A percentile compares a stretch with the other conserved stretches of the same genome.
These are phyloP conservation scores for Agrotis segetum DNA, from an alignment of 2,888 invertebrate genomes.

Conservation along the genomic window DNA sequence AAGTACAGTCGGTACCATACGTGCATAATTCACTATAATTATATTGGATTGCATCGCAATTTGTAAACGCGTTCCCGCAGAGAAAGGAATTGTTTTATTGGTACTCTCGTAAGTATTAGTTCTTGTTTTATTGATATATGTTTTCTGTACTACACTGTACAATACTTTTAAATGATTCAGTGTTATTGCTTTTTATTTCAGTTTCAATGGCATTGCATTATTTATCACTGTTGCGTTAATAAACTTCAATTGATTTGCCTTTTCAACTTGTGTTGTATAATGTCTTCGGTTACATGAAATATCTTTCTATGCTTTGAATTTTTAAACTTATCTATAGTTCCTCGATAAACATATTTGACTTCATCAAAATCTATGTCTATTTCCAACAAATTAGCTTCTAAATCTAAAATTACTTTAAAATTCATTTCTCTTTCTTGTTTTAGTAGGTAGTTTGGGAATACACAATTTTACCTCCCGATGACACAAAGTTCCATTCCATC, in stretches of 20 bases:
- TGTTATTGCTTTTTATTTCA: background rate
- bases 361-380: background rate
- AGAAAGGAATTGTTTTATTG: constrained; percentile 43
- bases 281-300: background rate
- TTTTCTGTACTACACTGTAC: background rate
- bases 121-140: constrained; percentile 20
- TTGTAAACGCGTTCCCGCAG: constrained; percentile 33
- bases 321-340: background rate
- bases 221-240: background rate
- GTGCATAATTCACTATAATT: constrained; percentile 56
- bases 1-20: constrained; percentile 37
- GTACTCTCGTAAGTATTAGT: constrained; percentile 11
- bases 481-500: constrained; percentile 29
- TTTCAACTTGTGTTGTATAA: background rate
- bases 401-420: background rate
- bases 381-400: background rate
- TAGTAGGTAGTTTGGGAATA: background rate
- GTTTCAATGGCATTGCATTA: background rate
- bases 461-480: constrained; percentile 4
- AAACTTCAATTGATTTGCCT: background rate
- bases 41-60: constrained; percentile 47
- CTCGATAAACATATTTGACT: background rate
- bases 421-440: background rate
- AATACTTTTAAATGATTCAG: background rate
- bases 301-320: background rate